phyloP scores from a whole-genome alignment of 2,888 invertebrate genomes.

The Sepioteuthis lessoniana region DNA sequence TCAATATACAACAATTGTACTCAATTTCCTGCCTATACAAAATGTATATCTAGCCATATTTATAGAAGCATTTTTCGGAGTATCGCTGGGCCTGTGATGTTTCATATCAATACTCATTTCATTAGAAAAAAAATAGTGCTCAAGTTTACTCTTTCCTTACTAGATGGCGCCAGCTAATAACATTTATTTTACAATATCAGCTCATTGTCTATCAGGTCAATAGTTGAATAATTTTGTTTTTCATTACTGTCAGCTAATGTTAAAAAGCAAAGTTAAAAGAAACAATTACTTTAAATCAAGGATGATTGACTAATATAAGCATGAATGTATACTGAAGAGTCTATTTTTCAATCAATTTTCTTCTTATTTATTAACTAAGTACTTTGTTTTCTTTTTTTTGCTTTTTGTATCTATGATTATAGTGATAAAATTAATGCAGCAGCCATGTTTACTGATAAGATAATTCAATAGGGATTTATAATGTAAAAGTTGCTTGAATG shows the following conservation, averaged over 20 bases:
- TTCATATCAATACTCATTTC: not conserved
- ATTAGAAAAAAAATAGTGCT: not conserved
- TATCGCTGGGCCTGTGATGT: too few species aligned
- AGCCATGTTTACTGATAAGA: not conserved
- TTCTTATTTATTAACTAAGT: not conserved
- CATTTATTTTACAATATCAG: not conserved
- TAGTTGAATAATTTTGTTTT: not conserved
- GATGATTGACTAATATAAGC: not conserved
- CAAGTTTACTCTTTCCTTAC: not conserved
- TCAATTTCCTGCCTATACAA: not conserved
- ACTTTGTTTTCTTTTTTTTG: not conserved
- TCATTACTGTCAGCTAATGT: not conserved
- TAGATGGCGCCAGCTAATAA: not conserved
- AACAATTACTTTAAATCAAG: not conserved
- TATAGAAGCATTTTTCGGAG: not conserved
- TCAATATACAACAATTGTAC: too few species aligned
- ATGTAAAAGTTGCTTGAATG: not conserved
- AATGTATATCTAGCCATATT: not conserved
- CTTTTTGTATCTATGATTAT: not conserved
- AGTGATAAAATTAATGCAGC: not conserved
- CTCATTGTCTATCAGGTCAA: not conserved
- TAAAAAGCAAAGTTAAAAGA: not conserved
- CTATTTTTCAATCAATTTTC: conserved; percentile 12
- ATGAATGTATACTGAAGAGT: not conserved
- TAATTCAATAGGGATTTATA: not conserved